phyloP scores from a whole-genome alignment of 1,140 invertebrate species.

The Luehdorfia chinensis region DNA sequence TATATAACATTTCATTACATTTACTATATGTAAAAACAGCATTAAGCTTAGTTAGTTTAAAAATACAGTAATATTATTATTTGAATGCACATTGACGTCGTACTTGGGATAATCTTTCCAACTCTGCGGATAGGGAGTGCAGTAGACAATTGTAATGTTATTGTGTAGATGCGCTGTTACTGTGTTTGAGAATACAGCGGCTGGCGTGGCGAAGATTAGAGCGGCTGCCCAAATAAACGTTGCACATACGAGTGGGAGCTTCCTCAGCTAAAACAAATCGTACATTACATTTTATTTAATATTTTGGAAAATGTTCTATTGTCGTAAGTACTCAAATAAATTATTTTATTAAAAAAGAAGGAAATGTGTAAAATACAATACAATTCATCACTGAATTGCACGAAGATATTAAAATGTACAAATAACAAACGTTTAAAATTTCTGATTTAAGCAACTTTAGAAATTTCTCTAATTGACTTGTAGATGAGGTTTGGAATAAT shows the following conservation, averaged over 20 bases:
- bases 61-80: background rate
- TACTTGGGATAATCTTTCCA: constrained; percentile 73
- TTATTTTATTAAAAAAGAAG: too few species aligned
- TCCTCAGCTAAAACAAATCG: constrained; percentile 80
- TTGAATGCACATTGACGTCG: too few species aligned
- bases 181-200: constrained; percentile 86
- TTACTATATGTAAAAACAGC: background rate
- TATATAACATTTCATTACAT: background rate
- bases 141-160: constrained; percentile 82
- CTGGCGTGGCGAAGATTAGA: constrained; percentile 87
- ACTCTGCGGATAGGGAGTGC: constrained; percentile 81
- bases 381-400: too few species aligned
- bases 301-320: too few species aligned
- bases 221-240: constrained; percentile 91
- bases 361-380: too few species aligned
- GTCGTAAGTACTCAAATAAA: too few species aligned
- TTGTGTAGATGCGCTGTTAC: constrained; percentile 70
- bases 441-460: too few species aligned
- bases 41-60: background rate
- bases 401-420: too few species aligned
- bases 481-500: too few species aligned
- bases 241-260: constrained; percentile 84
- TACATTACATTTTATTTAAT: constrained; percentile 4
- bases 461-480: too few species aligned
- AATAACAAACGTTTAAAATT: too few species aligned